Base-by-base conservation (phyloP, 2,888 invertebrate species). In the Pristionchus exspectatus region DNA sequence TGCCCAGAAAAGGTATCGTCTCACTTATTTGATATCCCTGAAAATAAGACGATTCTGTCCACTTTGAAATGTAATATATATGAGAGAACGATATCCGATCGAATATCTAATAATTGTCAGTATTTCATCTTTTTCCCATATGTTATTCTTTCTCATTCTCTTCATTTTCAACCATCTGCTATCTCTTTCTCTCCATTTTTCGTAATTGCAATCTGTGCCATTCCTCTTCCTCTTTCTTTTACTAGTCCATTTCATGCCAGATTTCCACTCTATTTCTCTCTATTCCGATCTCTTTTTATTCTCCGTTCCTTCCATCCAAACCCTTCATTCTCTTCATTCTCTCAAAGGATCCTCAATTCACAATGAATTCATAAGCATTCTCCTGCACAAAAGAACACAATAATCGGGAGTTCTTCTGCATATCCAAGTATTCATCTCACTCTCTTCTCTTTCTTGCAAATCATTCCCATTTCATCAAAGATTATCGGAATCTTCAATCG, bases 171-270 rank as follows among this genome's bases (percentile, higher is more conserved):
- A n/a, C 69, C 69, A 27, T 69, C 81, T 81, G 44, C 44, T 50
- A 50, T 50, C 81, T 81, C 81, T 44, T 50, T 38, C 81, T 38
- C 81, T 69, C 63, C 63, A 63, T 63, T 63, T 63, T 63, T 63
- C 63, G 21, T 63, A 63, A 63, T 63, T 63, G 63, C 63, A 69
- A 69, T 30, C 69, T 69, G 30, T 30, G 14, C 27, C 69, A 63
- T 69, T 69, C 12, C 69, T 30, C 69, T 69, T 69, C 69, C 44
- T 50, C 44, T n/a, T 27, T 30, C n/a, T 30, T 30, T 69, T 30
- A 14, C 27, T n/a, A 69, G 69, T 69, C 69, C 69, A 69, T 69
- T 69, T 63, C 21, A 63, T 63, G 16, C 21, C 21, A 63, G 63
- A 63, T 63, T 63, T n/a, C 63, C 63, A 12, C 63, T n/a, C n/a